phyloP scores from a whole-genome alignment of 2,888 invertebrate species.

The Hermodice carunculata region DNA sequence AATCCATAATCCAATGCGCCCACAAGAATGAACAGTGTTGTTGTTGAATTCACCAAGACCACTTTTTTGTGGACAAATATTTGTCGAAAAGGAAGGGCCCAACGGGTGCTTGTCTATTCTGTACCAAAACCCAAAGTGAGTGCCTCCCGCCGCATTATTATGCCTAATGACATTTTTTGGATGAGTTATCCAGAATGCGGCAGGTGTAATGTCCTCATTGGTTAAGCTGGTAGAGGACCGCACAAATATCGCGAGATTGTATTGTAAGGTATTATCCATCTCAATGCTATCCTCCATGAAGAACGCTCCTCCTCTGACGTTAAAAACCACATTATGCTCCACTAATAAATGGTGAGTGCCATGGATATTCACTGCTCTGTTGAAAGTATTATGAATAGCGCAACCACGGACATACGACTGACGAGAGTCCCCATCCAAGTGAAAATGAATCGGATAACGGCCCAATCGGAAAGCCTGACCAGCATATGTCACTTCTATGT shows the following conservation, averaged over 20 bases:
- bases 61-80: slow-evolving; percentile 36
- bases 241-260: slow-evolving; percentile 63
- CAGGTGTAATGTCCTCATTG: slow-evolving; percentile 50
- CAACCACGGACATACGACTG: slow-evolving; percentile 41
- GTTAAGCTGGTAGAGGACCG: slow-evolving; percentile 47
- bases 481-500: slow-evolving; percentile 39
- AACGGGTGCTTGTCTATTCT: slow-evolving; percentile 45
- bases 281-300: slow-evolving; percentile 49
- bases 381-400: slow-evolving; percentile 45
- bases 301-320: slow-evolving; percentile 47
- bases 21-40: slow-evolving; percentile 47
- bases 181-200: slow-evolving; percentile 46
- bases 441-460: slow-evolving; percentile 52
- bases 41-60: slow-evolving; percentile 37
- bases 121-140: slow-evolving; percentile 51
- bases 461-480: slow-evolving; percentile 50
- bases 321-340: slow-evolving; percentile 38
- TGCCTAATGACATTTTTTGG: slow-evolving; percentile 42
- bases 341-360: slow-evolving; percentile 32
- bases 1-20: slow-evolving; percentile 50
- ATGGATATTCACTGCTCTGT: slow-evolving; percentile 49
- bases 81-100: slow-evolving; percentile 40
- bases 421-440: slow-evolving; percentile 42
- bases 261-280: slow-evolving; percentile 44
- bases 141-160: slow-evolving; percentile 48